These are phyloP conservation scores for Calliphora vomitoria DNA, from an alignment of 2,888 invertebrate genomes.

Conservation along the genomic window DNA sequence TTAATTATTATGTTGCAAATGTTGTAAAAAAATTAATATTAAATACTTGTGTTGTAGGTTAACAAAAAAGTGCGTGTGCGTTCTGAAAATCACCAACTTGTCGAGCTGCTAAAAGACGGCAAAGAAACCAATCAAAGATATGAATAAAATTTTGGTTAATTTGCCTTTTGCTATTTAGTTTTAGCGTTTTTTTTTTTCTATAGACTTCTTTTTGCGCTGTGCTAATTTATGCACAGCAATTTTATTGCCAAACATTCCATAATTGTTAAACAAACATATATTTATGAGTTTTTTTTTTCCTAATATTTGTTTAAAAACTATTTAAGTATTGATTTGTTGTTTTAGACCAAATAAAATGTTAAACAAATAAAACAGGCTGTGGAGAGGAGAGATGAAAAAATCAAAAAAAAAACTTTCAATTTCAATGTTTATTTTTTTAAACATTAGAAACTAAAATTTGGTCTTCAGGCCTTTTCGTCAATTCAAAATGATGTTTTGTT, in stretches of 20 bases:
- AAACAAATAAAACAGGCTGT: not conserved
- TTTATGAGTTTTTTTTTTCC: not conserved
- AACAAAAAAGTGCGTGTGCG: not conserved
- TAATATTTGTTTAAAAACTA: constrained; percentile 10
- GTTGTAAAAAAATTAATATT: not conserved
- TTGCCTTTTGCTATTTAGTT: not conserved
- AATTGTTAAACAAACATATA: constrained; percentile 40
- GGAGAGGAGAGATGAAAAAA: not conserved
- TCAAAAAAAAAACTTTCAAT: constrained; percentile 46
- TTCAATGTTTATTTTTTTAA: constrained; percentile 32
- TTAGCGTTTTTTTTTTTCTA: not conserved
- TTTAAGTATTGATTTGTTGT: constrained; percentile 14
- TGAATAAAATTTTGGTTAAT: constrained; percentile 34
- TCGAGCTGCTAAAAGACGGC: not conserved
- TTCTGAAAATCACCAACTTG: constrained; percentile 3
- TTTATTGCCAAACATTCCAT: constrained; percentile 40
- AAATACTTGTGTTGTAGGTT: not conserved
- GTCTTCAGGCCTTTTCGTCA: not conserved
- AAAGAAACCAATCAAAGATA: not conserved
- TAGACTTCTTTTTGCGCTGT: not conserved
- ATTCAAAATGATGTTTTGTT: not conserved
- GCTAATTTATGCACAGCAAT: constrained; percentile 25
- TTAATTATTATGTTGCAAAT: not conserved
- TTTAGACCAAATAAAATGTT: constrained; percentile 15
- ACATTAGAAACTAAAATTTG: not conserved